Evolutionary conservation across 2,113 vertebrate genomes (phyloP).

Genomic region (Grus americana): DNA sequence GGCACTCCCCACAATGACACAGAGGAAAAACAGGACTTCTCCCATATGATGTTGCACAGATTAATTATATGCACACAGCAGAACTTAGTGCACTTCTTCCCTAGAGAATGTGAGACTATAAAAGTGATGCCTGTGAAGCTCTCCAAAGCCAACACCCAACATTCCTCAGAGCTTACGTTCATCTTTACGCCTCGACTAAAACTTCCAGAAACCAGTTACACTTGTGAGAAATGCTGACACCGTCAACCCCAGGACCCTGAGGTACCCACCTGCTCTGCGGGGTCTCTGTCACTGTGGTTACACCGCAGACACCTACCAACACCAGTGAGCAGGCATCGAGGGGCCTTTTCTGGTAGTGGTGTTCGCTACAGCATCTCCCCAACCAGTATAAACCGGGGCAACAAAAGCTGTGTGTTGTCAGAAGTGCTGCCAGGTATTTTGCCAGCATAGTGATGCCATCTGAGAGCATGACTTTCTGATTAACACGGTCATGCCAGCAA

Average conservation of each 20-base stretch:
- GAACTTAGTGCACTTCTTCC: background rate
- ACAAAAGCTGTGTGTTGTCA: background rate
- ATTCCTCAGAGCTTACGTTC: background rate
- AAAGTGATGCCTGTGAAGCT: background rate
- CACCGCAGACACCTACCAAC: background rate
- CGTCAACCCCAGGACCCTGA: background rate
- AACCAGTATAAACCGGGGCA: background rate
- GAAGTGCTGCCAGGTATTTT: background rate
- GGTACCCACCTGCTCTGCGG: background rate
- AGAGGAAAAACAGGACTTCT: background rate
- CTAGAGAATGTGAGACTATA: background rate
- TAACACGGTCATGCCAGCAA: background rate
- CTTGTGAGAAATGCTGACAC: background rate
- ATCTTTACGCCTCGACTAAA: background rate
- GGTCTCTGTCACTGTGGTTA: background rate
- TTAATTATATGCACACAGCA: background rate
- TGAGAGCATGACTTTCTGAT: background rate
- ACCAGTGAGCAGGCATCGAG: rapidly evolving
- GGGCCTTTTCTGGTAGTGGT: background rate
- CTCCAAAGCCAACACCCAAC: background rate
- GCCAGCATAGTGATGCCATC: background rate
- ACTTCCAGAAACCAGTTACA: background rate
- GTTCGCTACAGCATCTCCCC: background rate
- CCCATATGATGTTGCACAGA: background rate
- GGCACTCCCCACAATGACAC: background rate